Evolutionary conservation across 2,113 vertebrate genomes (phyloP), one percentile per base, ranked within the genome.

Genomic region (Bothrops jararaca): DNA sequence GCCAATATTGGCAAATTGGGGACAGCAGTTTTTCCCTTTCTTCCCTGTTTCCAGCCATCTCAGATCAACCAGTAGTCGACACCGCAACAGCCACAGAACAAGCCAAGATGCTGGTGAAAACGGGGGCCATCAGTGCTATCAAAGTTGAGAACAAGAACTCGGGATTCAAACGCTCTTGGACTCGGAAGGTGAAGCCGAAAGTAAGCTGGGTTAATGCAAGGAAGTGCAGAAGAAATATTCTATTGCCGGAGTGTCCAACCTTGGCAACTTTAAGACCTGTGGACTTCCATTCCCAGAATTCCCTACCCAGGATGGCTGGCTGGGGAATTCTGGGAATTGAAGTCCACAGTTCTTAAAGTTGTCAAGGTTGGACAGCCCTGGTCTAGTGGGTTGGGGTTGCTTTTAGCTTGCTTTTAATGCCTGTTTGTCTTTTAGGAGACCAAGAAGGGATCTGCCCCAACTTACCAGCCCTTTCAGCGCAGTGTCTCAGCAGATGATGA

Each of bases 81-180:
- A 99, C 98, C 0, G 99, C 99, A 13, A 99, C 98, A 0, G 99
- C 99, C 0, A 99, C 98, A 1, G 98, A 99, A 90, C 98, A 99
- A 95, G 99, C 99, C 5, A 99, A 99, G 95, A 99, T 98, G 98
- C 97, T 99, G 90, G 98, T 99, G 95, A 99, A 99, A 95, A 98
- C 98, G 0, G 99, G 99, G 15, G 98, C 98, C 69, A 99, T 99
- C 95, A 99, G 98, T 56, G 98, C 98, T 93, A 99, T 99, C 95
- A 99, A 98, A 93, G 98, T 98, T 0, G 99, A 99, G 94, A 99
- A 98, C 96, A 99, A 99, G 96, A 99, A 99, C 96, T 99, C 98
- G 0, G 99, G 99, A 48, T 99, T 99, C 95, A 99, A 99, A 95
- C 98, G 99, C 15, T 99, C 99, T 34, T 97, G 98, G 54, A 99